These are phyloP conservation scores for Gymnobelideus leadbeateri DNA, from an alignment of 2,113 vertebrate species.

Conservation along the genomic window DNA sequence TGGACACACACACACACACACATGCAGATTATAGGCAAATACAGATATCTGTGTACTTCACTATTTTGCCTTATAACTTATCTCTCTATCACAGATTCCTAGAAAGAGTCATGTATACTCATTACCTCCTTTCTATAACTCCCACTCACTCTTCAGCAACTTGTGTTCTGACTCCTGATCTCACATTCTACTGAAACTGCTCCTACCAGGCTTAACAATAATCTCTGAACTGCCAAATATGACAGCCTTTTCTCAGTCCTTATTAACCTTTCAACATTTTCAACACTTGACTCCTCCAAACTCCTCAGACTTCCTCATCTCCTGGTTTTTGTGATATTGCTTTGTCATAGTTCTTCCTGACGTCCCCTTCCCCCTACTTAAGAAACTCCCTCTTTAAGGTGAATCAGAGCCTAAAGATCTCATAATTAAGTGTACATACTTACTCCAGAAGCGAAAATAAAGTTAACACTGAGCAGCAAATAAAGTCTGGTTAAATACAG, in stretches of 20 bases:
- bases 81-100: not conserved
- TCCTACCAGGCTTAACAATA: not conserved
- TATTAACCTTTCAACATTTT: not conserved
- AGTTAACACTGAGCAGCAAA: not conserved
- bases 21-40: too few relatives aligned
- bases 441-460: too few relatives aligned
- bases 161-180: not conserved
- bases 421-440: not conserved
- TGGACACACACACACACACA: too few relatives aligned
- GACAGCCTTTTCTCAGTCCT: not conserved
- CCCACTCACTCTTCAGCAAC: not conserved
- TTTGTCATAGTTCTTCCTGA: not conserved
- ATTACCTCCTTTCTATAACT: not conserved
- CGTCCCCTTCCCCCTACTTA: too few relatives aligned
- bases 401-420: not conserved
- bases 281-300: not conserved
- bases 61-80: not conserved
- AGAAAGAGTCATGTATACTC: not conserved
- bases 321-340: not conserved
- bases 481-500: not conserved
- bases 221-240: not conserved
- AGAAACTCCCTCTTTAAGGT: not conserved
- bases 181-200: not conserved
- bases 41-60: not conserved
- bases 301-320: not conserved